Conservation (phyloP, 2,888 invertebrate species). For the Macrophya alboannulata region DNA sequence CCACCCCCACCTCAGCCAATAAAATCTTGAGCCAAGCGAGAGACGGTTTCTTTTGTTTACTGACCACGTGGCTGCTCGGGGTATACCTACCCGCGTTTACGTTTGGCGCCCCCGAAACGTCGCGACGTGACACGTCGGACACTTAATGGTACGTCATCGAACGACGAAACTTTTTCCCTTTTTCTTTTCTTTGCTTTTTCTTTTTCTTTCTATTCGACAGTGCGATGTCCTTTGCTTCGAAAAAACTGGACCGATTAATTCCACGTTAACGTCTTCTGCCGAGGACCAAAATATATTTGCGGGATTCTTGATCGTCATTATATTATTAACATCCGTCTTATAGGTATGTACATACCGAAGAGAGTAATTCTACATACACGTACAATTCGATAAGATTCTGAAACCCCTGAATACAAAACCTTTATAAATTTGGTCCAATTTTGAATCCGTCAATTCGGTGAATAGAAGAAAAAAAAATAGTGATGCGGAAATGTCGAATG, state of each 20-base stretch:
- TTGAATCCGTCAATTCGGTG: background rate
- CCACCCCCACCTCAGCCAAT: slow-evolving; percentile 67
- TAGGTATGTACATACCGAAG: background rate
- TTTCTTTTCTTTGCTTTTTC: background rate
- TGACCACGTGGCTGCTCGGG: slow-evolving; percentile 56
- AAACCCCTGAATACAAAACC: background rate
- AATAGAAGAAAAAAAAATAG: background rate
- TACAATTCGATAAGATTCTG: background rate
- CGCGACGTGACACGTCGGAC: background rate
- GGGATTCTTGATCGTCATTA: background rate
- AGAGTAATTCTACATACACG: background rate
- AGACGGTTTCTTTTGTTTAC: slow-evolving; percentile 60
- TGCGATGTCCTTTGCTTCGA: background rate
- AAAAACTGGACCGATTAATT: background rate
- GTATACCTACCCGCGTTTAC: slow-evolving; percentile 15
- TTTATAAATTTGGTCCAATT: background rate
- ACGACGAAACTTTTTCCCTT: background rate
- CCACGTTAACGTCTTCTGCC: background rate
- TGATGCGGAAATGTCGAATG: background rate
- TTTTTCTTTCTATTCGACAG: background rate
- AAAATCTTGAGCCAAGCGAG: slow-evolving; percentile 59
- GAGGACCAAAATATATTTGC: background rate
- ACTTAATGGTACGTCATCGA: background rate
- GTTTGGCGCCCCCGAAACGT: background rate
- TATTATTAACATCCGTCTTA: background rate